Conservation (phyloP, 1,140 invertebrate genomes). For the Nephotettix cincticeps region DNA sequence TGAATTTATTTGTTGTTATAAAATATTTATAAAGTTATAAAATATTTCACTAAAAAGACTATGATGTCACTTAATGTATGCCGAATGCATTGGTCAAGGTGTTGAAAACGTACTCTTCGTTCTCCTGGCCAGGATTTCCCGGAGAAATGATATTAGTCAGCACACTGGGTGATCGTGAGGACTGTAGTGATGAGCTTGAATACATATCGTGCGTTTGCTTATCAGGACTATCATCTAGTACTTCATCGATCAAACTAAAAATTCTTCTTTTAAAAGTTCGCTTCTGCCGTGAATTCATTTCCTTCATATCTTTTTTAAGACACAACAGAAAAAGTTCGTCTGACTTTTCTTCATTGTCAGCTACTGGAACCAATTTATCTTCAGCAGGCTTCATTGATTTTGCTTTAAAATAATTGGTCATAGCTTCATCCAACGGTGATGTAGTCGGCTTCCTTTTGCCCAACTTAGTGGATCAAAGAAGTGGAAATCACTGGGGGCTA, state of each 20-base stretch:
- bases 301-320: no score
- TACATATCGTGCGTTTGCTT: background rate
- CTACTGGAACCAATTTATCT: background rate
- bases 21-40: background rate
- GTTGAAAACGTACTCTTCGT: background rate
- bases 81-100: background rate
- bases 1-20: no score
- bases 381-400: background rate
- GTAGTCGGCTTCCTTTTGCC: no score
- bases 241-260: background rate
- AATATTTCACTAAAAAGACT: background rate
- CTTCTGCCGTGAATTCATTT: no score
- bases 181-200: background rate
- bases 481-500: no score
- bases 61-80: background rate
- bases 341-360: constrained; percentile 1
- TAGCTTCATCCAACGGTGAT: no score
- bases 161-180: background rate
- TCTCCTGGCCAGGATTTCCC: background rate
- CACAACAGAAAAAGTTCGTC: no score
- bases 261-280: background rate
- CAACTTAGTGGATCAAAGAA: no score
- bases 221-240: background rate
- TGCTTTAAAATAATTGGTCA: background rate
- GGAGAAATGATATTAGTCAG: no score